phyloP scores from a whole-genome alignment of 2,888 invertebrate genomes.

The Caradrina kadenii region DNA sequence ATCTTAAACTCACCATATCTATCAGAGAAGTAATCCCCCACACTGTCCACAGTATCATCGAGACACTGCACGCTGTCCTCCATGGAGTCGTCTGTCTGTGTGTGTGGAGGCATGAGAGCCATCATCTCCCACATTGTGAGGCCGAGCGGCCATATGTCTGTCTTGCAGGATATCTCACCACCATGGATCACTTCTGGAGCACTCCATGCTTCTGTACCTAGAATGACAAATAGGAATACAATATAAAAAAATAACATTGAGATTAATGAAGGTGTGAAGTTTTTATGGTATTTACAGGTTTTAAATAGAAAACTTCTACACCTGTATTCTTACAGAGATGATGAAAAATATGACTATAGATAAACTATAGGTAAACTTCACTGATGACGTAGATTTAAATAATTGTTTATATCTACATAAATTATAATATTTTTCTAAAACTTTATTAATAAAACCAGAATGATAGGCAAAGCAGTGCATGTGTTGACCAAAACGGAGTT shows the following conservation, averaged over 20 bases:
- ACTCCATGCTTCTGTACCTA: constrained; percentile 95
- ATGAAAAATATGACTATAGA: no score
- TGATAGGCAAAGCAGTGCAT: constrained; percentile 8
- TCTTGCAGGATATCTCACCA: constrained; percentile 92
- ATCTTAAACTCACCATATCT: constrained; percentile 75
- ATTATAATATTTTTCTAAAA: no score
- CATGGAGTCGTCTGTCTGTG: constrained; percentile 72
- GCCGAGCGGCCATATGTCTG: constrained; percentile 95
- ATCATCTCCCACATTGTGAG: constrained; percentile 96
- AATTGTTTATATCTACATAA: no score
- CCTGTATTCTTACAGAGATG: no score
- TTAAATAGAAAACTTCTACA: no score
- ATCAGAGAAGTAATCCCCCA: constrained; percentile 74
- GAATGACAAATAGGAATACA: constrained; percentile 12
- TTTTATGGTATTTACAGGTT: no score
- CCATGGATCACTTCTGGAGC: constrained; percentile 94
- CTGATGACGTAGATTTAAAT: no score
- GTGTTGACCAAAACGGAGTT: constrained; percentile 6
- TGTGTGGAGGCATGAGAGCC: constrained; percentile 93
- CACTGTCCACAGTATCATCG: constrained; percentile 68
- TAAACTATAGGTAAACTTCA: no score
- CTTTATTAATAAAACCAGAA: not conserved
- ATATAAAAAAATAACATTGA: no score
- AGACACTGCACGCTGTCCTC: constrained; percentile 72
- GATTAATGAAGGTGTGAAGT: no score